These are phyloP conservation scores for Talpa occidentalis DNA, from an alignment of 2,113 vertebrate species.

Conservation along the genomic window DNA sequence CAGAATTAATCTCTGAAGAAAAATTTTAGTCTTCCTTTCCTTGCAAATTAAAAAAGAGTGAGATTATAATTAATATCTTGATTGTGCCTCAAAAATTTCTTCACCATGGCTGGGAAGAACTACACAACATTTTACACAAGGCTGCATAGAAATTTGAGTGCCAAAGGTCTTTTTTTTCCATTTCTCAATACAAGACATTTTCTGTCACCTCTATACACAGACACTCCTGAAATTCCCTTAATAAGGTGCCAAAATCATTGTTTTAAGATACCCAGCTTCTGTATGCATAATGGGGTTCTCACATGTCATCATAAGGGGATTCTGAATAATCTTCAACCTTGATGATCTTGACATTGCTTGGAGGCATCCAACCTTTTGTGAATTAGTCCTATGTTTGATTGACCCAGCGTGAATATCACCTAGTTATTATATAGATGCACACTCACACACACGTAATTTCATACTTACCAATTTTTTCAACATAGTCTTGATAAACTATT, in stretches of 20 bases:
- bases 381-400: background rate
- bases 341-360: background rate
- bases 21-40: background rate
- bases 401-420: background rate
- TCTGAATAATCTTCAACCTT: background rate
- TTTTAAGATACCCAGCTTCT: background rate
- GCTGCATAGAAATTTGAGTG: background rate
- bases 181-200: background rate
- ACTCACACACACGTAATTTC: background rate
- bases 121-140: rapidly evolving
- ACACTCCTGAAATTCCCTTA: background rate
- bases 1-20: background rate
- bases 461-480: background rate
- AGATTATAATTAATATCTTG: background rate
- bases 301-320: background rate
- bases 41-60: background rate
- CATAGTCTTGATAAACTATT: background rate
- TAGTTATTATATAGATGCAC: background rate
- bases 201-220: background rate
- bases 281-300: background rate
- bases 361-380: background rate
- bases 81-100: background rate
- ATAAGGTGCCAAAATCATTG: background rate
- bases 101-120: background rate
- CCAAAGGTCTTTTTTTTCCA: background rate